Evolutionary conservation across 2,888 invertebrate genomes (phyloP).

Genomic region (Aporophyla nigra): DNA sequence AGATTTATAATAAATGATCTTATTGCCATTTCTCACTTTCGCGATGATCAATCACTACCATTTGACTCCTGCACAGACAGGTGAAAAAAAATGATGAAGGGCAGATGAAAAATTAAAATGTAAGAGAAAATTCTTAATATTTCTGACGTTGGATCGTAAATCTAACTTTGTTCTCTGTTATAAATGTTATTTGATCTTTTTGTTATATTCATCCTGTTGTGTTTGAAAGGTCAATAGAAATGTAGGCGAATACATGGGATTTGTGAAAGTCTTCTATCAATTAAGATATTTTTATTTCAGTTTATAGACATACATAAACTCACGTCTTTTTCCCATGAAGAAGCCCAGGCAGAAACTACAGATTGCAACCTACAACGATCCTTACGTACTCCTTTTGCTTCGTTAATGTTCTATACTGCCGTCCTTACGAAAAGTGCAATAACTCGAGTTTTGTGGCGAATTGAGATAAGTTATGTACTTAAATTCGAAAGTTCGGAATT

Average conservation of each 20-base stretch:
- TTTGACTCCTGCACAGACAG: constrained; percentile 48
- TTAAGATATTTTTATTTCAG: no score
- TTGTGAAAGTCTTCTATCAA: no score
- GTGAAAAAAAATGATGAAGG: constrained; percentile 41
- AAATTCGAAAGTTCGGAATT: no score
- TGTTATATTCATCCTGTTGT: constrained; percentile 24
- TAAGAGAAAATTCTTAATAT: constrained; percentile 35
- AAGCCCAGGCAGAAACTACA: no score
- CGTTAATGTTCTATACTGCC: no score
- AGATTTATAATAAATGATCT: constrained; percentile 64
- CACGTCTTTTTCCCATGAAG: no score
- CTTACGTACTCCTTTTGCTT: no score
- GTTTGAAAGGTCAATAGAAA: constrained; percentile 5
- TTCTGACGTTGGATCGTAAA: constrained; percentile 49
- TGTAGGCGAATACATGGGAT: not conserved
- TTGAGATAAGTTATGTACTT: no score
- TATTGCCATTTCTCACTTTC: constrained; percentile 37
- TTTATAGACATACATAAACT: no score
- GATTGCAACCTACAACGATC: no score
- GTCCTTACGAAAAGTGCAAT: no score
- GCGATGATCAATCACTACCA: constrained; percentile 62
- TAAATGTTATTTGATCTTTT: constrained; percentile 41
- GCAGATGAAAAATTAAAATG: constrained; percentile 62
- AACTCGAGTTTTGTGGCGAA: no score
- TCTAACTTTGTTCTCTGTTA: constrained; percentile 50